phyloP scores from a whole-genome alignment of 2,113 vertebrate species.

The Porphyrio hochstetteri region DNA sequence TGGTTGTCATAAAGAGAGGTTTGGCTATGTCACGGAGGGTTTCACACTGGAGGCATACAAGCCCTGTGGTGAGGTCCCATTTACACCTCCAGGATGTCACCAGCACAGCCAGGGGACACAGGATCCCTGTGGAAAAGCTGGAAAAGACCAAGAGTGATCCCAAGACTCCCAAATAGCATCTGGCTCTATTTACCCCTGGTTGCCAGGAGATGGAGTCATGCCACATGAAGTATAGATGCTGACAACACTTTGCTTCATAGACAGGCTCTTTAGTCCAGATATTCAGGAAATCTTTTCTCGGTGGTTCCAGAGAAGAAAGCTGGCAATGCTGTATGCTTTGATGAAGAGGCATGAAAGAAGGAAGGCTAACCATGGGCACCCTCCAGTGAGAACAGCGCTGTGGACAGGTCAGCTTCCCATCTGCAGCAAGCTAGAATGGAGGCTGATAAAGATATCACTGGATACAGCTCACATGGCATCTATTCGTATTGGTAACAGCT shows the following conservation, averaged over 20 bases:
- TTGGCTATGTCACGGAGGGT: neutral
- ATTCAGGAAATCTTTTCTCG: neutral
- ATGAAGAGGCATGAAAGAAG: neutral
- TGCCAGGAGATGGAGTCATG: constrained; percentile 56
- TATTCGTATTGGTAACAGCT: neutral
- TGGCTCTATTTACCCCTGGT: constrained; percentile 31
- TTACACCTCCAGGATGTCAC: neutral
- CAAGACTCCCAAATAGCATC: neutral
- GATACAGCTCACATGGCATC: neutral
- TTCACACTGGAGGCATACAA: neutral
- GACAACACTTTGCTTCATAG: neutral
- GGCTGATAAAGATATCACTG: neutral
- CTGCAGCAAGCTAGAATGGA: neutral
- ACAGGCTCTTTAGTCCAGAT: neutral
- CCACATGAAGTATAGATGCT: neutral
- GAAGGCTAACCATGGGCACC: neutral
- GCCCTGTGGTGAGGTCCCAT: neutral
- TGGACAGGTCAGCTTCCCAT: neutral
- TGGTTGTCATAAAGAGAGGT: neutral
- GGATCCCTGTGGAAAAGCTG: rapidly evolving
- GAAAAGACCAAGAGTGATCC: neutral
- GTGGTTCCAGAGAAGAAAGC: neutral
- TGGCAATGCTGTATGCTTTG: neutral
- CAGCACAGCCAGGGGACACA: neutral
- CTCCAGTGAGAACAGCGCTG: neutral